Evolutionary conservation across 2,113 vertebrate genomes (phyloP), one percentile per base, ranked within the genome.

Genomic region (Prietella phreatophila): DNA sequence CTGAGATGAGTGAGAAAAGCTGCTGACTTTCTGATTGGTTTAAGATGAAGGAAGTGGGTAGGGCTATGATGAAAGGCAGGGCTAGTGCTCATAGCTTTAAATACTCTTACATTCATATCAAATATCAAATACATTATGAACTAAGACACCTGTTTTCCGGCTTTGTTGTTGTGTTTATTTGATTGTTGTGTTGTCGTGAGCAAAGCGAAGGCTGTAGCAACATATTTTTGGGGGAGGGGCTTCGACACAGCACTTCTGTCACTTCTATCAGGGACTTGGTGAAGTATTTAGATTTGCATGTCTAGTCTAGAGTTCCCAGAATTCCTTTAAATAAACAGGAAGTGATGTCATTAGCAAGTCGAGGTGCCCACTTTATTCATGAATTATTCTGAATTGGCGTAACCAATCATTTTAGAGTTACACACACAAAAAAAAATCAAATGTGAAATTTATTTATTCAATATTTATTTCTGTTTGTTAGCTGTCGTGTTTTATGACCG

Each of bases 401-500:
- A 50, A 87, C 76, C 69, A 82, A 60, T 88, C 36, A 53, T 85
- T 76, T 89, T 86, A 75, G 47, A 75, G 82, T 65, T 82, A 80
- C 73, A 67, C 30, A 42, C 42, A 42, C 39, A 58, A n/a, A n/a
- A 85, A 75, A 17, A 58, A 75, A 79, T 55, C 30, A 73, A 63
- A 60, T 39, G 73, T 86, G 60, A 58, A 39, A 30, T 63, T 84
- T 76, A 67, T 69, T 84, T 85, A 82, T 67, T 19, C 65, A 67
- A 47, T 88, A 75, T 85, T 89, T 85, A 60, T 89, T 89, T 85
- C 75, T 69, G 76, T 63, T 61, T 15, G 42, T 85, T 84, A 42
- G 63, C 63, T 76, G 47, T 89, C 87, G 88, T 85, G 92, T 94
- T 93, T 88, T 91, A 92, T 92, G 92, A 90, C 76, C 89, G 87